Evolutionary conservation across 2,797 vertebrate genomes (phyloP).

Genomic region (Poecilia gillii): DNA sequence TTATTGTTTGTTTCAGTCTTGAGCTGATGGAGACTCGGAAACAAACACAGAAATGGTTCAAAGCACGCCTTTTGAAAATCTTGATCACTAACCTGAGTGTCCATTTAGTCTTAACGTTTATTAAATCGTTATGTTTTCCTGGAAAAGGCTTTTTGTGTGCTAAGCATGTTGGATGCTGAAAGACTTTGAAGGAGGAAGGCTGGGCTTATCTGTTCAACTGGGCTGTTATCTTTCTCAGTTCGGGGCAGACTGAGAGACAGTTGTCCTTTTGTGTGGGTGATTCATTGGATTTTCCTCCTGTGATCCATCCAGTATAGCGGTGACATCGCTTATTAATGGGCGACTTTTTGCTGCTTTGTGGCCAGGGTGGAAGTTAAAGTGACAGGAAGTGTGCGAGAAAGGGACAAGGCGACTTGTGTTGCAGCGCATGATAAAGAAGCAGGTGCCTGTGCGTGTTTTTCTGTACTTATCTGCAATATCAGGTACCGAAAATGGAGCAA

Average conservation of each 20-base stretch:
- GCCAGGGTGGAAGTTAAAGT: conserved; percentile 71
- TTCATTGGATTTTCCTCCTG: conserved; percentile 40
- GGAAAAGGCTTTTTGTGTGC: conserved; percentile 44
- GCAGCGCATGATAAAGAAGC: conserved; percentile 65
- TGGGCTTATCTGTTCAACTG: conserved; percentile 74
- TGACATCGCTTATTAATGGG: conserved; percentile 63
- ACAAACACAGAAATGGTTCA: conserved; percentile 45
- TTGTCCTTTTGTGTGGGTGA: conserved; percentile 73
- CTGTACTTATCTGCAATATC: conserved; percentile 29
- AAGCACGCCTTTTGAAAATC: conserved; percentile 43
- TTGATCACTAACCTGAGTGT: conserved; percentile 63
- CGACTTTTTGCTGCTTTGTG: conserved; percentile 54
- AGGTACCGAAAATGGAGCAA: conserved; percentile 38
- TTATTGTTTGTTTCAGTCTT: conserved; percentile 33
- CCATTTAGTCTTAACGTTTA: conserved; percentile 49
- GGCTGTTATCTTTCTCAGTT: conserved; percentile 63
- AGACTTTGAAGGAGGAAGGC: conserved; percentile 57
- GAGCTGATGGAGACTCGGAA: conserved; percentile 46
- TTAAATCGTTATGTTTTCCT: conserved; percentile 54
- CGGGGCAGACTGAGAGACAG: conserved; percentile 56
- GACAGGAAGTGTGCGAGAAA: conserved; percentile 50
- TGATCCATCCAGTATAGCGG: conserved; percentile 50
- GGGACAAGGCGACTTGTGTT: conserved; percentile 71
- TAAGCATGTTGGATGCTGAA: conserved; percentile 46
- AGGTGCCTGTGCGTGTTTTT: conserved; percentile 49